Percentiles rank a stretch among this genome's conserved stretches.
Conservation (phyloP, 2,113 vertebrate species). For the Spea multiplicata region DNA sequence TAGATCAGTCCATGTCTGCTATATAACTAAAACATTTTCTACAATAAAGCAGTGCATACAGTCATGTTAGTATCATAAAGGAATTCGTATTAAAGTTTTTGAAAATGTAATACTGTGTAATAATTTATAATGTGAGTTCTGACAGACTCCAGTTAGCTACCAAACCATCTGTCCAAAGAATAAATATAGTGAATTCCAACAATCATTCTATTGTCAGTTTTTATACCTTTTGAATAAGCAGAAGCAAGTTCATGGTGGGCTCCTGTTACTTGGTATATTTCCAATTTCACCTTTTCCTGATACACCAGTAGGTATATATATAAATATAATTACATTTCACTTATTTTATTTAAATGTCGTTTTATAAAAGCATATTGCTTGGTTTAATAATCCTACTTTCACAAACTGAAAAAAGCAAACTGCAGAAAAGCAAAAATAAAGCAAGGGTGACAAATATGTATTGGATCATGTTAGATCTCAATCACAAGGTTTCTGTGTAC, state of each 20-base stretch:
- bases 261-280: conserved; percentile 13
- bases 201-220: conserved; percentile 34
- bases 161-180: conserved; percentile 44
- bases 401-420: too few species aligned
- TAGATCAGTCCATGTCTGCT: conserved; percentile 54
- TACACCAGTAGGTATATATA: background rate
- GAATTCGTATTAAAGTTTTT: conserved; percentile 43
- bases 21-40: conserved; percentile 25
- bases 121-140: conserved; percentile 46
- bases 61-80: conserved; percentile 33
- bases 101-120: conserved; percentile 35
- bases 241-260: conserved; percentile 13
- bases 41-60: conserved; percentile 25
- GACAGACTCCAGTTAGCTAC: conserved; percentile 38
- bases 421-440: too few species aligned
- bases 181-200: conserved; percentile 29
- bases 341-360: background rate
- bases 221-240: conserved; percentile 20
- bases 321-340: conserved; percentile 5
- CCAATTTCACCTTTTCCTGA: conserved; percentile 4
- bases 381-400: too few species aligned
- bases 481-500: too few species aligned
- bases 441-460: too few species aligned
- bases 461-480: too few species aligned
- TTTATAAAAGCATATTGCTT: background rate